Base-by-base conservation (phyloP, 2,888 invertebrate species). In the Neoscelio sp. region DNA sequence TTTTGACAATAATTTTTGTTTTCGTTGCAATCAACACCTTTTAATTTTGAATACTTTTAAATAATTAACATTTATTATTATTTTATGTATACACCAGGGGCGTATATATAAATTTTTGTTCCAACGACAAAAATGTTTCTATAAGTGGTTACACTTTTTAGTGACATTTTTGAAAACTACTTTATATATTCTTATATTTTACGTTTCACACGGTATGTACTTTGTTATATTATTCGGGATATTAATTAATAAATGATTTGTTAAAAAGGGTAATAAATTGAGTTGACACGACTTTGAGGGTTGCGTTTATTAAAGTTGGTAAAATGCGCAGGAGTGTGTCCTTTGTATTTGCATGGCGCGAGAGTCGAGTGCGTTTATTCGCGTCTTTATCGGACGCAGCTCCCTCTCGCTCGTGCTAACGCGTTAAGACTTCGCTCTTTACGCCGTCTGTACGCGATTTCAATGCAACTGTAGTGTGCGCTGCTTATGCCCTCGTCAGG, bases 391-490 rank as follows among this genome's bases (percentile, higher is more conserved):
- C 38, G 10, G 44, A 33, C 18, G 17, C 35, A 60, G 42, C 35
- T 46, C 52, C 30, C 44, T 26, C 60, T 60, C 46, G n/a, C 28
- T 76, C 44, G 52, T 44, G 2, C 40, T 12, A 28, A 62, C 38
- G 40, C 42, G 8, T 70, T 48, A 38, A 33, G 35, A 26, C 48
- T 68, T 54, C 65, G 65, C 71, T 56, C 23, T 65, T 52, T 67
- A 44, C 48, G 33, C 42, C 33, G 48, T 50, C 44, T 56, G 46
- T 62, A 30, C 48, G 52, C 58, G 58, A 62, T 50, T 73, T 54
- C 60, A 73, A 73, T 73, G 67, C 68, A 76, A 46, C 62, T 23
- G 75, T 68, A 68, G 68, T 76, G 74, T 50, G 65, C 73, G 56
- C 2, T 33, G 33, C 33, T 33, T 30, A 30, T 20, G 50, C 28